Conservation (phyloP, 2,888 invertebrate species). For the Neuroscelio doddi region DNA sequence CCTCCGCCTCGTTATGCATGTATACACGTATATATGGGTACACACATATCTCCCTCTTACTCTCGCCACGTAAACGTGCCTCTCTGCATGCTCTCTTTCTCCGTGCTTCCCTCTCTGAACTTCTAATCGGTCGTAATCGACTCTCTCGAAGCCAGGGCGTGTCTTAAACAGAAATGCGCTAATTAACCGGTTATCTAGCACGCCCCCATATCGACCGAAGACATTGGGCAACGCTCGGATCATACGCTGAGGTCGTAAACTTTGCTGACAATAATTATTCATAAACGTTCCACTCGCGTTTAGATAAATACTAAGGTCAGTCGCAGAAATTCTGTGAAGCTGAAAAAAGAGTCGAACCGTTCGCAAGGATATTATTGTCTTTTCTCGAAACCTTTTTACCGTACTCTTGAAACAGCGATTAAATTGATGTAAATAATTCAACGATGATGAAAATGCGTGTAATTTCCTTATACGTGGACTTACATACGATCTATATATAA, state of each 20-base stretch:
- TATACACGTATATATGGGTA: constrained; percentile 15
- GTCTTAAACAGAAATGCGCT: constrained; percentile 46
- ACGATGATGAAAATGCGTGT: no score
- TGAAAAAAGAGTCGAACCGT: no score
- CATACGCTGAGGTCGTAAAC: constrained; percentile 18
- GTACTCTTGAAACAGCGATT: no score
- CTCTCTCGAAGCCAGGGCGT: constrained; percentile 44
- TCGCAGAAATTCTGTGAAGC: no score
- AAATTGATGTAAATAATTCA: no score
- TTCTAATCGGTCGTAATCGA: constrained; percentile 45
- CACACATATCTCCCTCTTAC: constrained; percentile 3
- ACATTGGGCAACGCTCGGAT: constrained; percentile 16
- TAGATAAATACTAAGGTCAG: no score
- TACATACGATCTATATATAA: no score
- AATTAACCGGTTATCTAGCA: constrained; percentile 48
- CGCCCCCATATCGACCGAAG: constrained; percentile 28
- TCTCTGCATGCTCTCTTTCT: constrained; percentile 4
- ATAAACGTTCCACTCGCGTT: constrained; percentile 18
- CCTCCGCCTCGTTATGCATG: constrained; percentile 42
- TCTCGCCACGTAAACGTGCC: constrained; percentile 4
- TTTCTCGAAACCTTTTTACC: no score
- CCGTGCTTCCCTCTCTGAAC: constrained; percentile 32
- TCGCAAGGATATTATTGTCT: no score
- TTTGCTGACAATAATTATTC: constrained; percentile 41
- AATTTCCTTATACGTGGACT: no score